Evolutionary conservation across 2,797 vertebrate genomes (phyloP).

Genomic region (Geotrypetes seraphini): DNA sequence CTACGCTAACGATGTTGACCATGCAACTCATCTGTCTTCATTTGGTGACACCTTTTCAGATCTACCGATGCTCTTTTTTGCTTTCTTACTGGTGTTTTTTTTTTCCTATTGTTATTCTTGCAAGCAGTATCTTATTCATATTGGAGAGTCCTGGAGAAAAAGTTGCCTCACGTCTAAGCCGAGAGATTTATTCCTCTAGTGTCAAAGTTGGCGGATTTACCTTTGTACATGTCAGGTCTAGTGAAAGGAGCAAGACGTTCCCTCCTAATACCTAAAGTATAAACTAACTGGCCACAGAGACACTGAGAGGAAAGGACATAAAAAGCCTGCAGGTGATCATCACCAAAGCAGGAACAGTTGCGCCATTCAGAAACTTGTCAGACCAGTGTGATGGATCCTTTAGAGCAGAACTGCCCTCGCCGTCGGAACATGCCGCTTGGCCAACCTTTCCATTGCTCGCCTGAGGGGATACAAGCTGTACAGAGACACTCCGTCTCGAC

Average conservation of each 20-base stretch:
- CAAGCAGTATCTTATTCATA: slow-evolving; percentile 26
- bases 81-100: not conserved
- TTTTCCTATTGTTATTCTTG: slow-evolving; percentile 5
- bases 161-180: slow-evolving; percentile 22
- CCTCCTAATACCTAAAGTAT: too few relatives aligned
- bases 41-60: slow-evolving; percentile 19
- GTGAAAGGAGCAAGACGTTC: too few relatives aligned
- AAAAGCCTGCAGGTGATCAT: too few relatives aligned
- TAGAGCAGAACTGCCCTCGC: too few relatives aligned
- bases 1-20: slow-evolving; percentile 8
- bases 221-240: too few relatives aligned
- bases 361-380: too few relatives aligned
- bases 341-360: too few relatives aligned
- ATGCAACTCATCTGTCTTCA: slow-evolving; percentile 4
- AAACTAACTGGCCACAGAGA: slow-evolving; percentile 16
- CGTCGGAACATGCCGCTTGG: too few relatives aligned
- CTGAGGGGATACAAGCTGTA: too few relatives aligned
- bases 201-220: slow-evolving; percentile 34
- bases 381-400: too few relatives aligned
- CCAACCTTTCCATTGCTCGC: too few relatives aligned
- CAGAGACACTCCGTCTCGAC: too few relatives aligned
- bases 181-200: slow-evolving; percentile 40
- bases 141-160: slow-evolving; percentile 24
- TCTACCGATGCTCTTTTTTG: not conserved
- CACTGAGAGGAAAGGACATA: slow-evolving; percentile 6